phyloP scores from a whole-genome alignment of 2,113 vertebrate genomes.

The Pyxicephalus adspersus region DNA sequence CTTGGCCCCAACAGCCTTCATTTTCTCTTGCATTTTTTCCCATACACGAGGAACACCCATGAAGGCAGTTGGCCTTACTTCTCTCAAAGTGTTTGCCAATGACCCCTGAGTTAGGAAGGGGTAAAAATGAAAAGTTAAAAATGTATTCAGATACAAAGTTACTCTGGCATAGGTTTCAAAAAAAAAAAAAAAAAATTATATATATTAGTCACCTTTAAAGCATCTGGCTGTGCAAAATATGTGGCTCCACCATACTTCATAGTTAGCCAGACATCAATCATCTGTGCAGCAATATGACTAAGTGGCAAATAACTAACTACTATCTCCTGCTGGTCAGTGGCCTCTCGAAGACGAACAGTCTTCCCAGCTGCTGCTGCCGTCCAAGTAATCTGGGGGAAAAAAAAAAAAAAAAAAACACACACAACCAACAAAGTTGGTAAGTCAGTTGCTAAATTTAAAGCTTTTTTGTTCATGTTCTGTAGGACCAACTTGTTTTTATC shows the following conservation, averaged over 20 bases:
- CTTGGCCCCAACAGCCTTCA: slow-evolving; percentile 77
- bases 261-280: slow-evolving; percentile 88
- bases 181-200: background rate
- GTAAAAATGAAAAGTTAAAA: background rate
- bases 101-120: slow-evolving; percentile 75
- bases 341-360: slow-evolving; percentile 58
- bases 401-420: too few relatives aligned
- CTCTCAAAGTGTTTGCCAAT: slow-evolving; percentile 81
- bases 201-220: slow-evolving; percentile 80
- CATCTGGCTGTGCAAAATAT: slow-evolving; percentile 88
- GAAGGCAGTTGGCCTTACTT: slow-evolving; percentile 87
- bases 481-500: too few relatives aligned
- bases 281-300: slow-evolving; percentile 90
- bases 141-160: background rate
- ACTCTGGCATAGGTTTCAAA: background rate
- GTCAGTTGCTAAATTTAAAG: too few relatives aligned
- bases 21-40: slow-evolving; percentile 95
- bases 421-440: too few relatives aligned
- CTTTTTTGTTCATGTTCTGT: too few relatives aligned
- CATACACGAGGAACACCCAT: slow-evolving; percentile 92
- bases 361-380: slow-evolving; percentile 61
- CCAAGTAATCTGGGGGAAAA: slow-evolving; percentile 82
- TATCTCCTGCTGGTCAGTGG: slow-evolving; percentile 72
- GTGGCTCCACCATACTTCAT: slow-evolving; percentile 75
- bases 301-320: slow-evolving; percentile 94